Conservation (phyloP, 2,797 vertebrate species). For the Mus caroli region DNA sequence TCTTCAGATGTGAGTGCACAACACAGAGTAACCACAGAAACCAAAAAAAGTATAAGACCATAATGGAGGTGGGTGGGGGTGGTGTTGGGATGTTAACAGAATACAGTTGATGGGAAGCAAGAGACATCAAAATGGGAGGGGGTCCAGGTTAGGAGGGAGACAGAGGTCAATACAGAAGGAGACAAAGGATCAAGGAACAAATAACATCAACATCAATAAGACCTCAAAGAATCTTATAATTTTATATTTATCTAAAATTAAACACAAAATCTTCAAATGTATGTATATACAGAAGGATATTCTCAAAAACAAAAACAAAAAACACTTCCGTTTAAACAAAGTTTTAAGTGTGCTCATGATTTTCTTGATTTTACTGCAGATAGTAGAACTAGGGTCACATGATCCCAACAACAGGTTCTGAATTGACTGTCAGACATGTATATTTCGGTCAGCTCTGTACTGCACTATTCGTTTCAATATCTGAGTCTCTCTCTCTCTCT, state of each 20-base stretch:
- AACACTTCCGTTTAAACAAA: background rate
- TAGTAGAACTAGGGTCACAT: background rate
- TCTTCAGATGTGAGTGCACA: background rate
- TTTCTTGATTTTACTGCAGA: background rate
- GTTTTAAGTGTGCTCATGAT: background rate
- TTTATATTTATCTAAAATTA: background rate
- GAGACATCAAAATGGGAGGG: background rate
- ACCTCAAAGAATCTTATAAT: background rate
- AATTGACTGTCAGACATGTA: rapidly evolving
- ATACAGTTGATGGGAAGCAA: background rate
- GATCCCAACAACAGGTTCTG: too few relatives aligned
- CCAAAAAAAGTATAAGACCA: background rate
- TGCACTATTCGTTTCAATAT: background rate
- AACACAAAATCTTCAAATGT: background rate
- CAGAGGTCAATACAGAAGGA: background rate
- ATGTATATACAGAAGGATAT: background rate
- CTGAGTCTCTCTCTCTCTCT: too few relatives aligned
- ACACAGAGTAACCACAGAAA: background rate
- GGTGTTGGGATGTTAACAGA: background rate
- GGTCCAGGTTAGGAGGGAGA: background rate
- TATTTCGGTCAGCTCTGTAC: background rate
- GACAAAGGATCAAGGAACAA: background rate
- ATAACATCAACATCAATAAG: background rate
- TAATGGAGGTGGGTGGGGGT: background rate
- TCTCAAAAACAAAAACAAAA: background rate